Conservation (phyloP, 2,888 invertebrate species). For the Scaptomyza reducta region DNA sequence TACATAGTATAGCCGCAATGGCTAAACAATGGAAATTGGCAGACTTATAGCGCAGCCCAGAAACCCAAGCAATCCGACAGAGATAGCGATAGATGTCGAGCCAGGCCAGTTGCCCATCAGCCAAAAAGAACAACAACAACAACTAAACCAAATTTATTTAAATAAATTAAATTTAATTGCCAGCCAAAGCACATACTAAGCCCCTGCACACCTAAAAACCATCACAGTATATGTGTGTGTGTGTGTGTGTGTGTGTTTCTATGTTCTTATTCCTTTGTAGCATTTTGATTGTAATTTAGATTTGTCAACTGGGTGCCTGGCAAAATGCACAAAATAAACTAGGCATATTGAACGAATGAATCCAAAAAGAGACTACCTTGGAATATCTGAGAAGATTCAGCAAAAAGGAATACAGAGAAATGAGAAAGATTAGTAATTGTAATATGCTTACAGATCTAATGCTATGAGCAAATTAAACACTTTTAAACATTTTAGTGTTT, state of each 20-base stretch:
- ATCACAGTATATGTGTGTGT: slow-evolving; percentile 8
- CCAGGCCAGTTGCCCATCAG: slow-evolving; percentile 58
- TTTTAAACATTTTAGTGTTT: no score
- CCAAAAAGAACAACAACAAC: slow-evolving; percentile 45
- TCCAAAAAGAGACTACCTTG: slow-evolving; percentile 53
- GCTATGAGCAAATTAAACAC: no score
- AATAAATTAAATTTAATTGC: slow-evolving; percentile 81
- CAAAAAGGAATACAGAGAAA: not conserved
- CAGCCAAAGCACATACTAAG: slow-evolving; percentile 61
- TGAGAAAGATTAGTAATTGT: not conserved
- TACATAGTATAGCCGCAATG: slow-evolving; percentile 50
- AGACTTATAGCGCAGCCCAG: slow-evolving; percentile 72
- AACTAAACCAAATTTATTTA: slow-evolving; percentile 66
- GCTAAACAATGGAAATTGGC: slow-evolving; percentile 77
- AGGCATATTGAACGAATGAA: slow-evolving; percentile 32
- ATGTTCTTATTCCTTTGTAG: slow-evolving; percentile 42
- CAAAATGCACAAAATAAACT: slow-evolving; percentile 48
- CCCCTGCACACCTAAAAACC: slow-evolving; percentile 30
- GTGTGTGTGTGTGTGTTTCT: slow-evolving; percentile 32
- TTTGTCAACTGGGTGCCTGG: slow-evolving; percentile 63
- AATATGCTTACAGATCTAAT: no score
- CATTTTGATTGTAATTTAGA: slow-evolving; percentile 67
- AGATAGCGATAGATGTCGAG: slow-evolving; percentile 43
- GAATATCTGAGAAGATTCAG: slow-evolving; percentile 20
- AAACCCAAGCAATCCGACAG: slow-evolving; percentile 64